Evolutionary conservation across 2,113 vertebrate species (phyloP).

Genomic region (Pomatostomus ruficeps): DNA sequence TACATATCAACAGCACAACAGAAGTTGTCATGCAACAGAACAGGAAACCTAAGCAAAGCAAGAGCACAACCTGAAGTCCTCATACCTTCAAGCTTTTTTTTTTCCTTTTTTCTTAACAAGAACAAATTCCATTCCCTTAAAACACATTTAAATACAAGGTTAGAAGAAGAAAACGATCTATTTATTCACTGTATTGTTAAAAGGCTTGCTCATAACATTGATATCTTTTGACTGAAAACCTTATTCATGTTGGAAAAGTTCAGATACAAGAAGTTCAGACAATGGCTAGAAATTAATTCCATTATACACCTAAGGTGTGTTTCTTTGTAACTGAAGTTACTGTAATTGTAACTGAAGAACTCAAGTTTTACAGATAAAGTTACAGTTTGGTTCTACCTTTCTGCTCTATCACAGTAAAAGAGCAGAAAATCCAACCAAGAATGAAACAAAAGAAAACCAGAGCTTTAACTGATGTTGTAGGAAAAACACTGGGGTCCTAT

Average conservation of each 20-base stretch:
- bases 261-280: background rate
- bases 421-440: background rate
- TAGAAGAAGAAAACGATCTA: constrained; percentile 1
- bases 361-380: background rate
- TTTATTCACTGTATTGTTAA: background rate
- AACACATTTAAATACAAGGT: constrained; percentile 29
- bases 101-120: background rate
- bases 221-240: background rate
- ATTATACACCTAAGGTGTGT: background rate
- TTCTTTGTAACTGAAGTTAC: background rate
- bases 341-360: background rate
- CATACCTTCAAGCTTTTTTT: background rate
- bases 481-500: background rate
- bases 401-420: background rate
- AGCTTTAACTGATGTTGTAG: background rate
- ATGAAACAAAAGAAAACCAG: background rate
- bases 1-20: constrained; percentile 26
- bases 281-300: background rate
- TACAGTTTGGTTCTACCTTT: background rate
- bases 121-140: background rate
- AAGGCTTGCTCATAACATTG: background rate
- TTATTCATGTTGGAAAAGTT: background rate
- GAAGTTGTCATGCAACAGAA: constrained; percentile 31
- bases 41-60: constrained; percentile 35
- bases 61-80: constrained; percentile 37